Evolutionary conservation across 2,888 invertebrate genomes (phyloP), one percentile per base, ranked within the genome.

Genomic region (Cenopis cana): DNA sequence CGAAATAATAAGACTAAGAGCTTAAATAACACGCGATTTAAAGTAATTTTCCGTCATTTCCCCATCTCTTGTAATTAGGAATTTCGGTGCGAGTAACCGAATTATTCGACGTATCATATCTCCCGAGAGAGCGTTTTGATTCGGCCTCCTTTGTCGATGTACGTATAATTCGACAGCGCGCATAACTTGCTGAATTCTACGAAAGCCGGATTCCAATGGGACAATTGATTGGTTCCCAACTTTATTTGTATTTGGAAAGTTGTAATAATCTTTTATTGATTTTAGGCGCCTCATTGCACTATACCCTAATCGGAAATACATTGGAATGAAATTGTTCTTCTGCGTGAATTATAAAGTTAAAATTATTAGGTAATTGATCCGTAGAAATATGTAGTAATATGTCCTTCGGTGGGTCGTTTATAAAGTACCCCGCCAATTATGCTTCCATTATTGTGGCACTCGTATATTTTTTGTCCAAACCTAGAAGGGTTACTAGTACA

Each of bases 1-100:
- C 80, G 77, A 87, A 85, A 89, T 87, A 88, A 89, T 88, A 88
- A 85, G 82, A 84, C 81, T 84, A 80, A 86, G 81, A 84, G 85
- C 83, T 83, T 79, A 83, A 84, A 85, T 86, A 85, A 87, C 85
- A 83, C 80, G 79, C 84, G 84, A 86, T 86, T 87, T 87, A 86
- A 85, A 85, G 81, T 82, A 83, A 88, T 85, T 85, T 84, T 79
- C 78, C 78, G 80, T 85, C 85, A 85, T 86, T 84, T 86, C 85
- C 80, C 74, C 82, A 81, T 84, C 81, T 81, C 74, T 81, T 75
- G 81, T 86, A 85, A 88, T 88, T 87, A 86, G 79, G 79, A 82
- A 82, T 83, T 83, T 83, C 77, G 74, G 81, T 78, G 80, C 74
- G 78, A 79, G 79, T 82, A 80, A 84, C 77, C 76, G 78, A 82